Conservation (phyloP, 2,797 vertebrate species). For the Cheirogaleus major region DNA sequence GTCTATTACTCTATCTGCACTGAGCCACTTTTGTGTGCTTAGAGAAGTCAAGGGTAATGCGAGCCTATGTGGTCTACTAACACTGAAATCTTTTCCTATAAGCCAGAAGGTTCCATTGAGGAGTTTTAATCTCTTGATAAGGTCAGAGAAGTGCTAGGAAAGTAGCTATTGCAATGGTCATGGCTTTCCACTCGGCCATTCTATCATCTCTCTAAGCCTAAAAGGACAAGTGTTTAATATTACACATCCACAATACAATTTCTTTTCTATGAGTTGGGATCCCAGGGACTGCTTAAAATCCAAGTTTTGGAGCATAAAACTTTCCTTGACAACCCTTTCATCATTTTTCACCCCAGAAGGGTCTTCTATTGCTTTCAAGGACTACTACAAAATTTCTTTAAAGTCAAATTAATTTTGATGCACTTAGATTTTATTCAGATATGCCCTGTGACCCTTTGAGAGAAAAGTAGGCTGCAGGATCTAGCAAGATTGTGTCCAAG, state of each 20-base stretch:
- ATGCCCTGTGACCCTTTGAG: not conserved
- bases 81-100: slow-evolving; percentile 41
- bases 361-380: slow-evolving; percentile 31
- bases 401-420: slow-evolving; percentile 22
- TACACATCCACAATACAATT: not conserved
- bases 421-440: slow-evolving; percentile 22
- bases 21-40: not conserved
- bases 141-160: slow-evolving; percentile 37
- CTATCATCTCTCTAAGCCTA: slow-evolving; percentile 23
- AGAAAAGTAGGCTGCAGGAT: not conserved
- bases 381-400: not conserved
- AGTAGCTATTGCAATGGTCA: slow-evolving; percentile 53
- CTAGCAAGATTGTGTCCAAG: not conserved
- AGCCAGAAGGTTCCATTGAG: slow-evolving; percentile 26
- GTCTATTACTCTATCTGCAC: not conserved
- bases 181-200: slow-evolving; percentile 14
- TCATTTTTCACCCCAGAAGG: not conserved
- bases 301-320: slow-evolving; percentile 36
- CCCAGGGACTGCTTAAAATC: slow-evolving; percentile 19
- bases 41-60: not conserved
- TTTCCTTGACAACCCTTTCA: not conserved
- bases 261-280: not conserved
- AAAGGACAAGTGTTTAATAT: slow-evolving; percentile 54
- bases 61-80: not conserved
- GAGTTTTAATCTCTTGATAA: slow-evolving; percentile 67